These are phyloP conservation scores for Coenobita brevimanus DNA, from an alignment of 1,140 invertebrate genomes.

Conservation along the genomic window DNA sequence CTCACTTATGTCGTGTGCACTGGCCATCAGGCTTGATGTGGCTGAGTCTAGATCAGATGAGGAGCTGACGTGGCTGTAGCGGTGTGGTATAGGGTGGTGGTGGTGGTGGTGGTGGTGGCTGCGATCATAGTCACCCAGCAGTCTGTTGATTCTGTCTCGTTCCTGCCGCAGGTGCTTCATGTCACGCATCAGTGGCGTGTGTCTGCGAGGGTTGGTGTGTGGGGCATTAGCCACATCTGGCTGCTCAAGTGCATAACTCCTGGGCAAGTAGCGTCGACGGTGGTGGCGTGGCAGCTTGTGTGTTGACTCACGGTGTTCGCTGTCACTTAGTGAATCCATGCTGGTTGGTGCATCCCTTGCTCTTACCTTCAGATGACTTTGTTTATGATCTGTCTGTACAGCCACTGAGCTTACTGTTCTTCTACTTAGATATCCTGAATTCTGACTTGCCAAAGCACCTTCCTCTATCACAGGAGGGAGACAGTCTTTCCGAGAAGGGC, in stretches of 20 bases:
- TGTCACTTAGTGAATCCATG: slow-evolving; percentile 40
- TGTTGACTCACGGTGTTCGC: slow-evolving; percentile 6
- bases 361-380: neutral
- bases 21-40: slow-evolving; percentile 30
- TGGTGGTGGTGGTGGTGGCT: neutral
- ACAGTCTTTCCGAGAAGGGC: slow-evolving; percentile 17
- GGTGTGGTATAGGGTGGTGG: neutral
- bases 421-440: neutral
- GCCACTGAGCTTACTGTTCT: slow-evolving; percentile 37
- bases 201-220: neutral
- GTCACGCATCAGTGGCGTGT: slow-evolving; percentile 2
- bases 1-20: slow-evolving; percentile 10
- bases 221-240: neutral
- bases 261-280: neutral
- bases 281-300: neutral
- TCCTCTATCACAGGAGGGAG: slow-evolving; percentile 34
- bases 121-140: slow-evolving; percentile 14
- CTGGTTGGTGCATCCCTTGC: slow-evolving; percentile 38
- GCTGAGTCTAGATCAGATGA: slow-evolving; percentile 52
- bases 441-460: neutral
- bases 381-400: slow-evolving; percentile 47
- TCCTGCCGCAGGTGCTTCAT: slow-evolving; percentile 15
- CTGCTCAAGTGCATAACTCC: neutral
- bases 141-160: slow-evolving; percentile 29
- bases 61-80: slow-evolving; percentile 14